Evolutionary conservation across 1,140 invertebrate species (phyloP).

Genomic region (Scaptomyza pallida): DNA sequence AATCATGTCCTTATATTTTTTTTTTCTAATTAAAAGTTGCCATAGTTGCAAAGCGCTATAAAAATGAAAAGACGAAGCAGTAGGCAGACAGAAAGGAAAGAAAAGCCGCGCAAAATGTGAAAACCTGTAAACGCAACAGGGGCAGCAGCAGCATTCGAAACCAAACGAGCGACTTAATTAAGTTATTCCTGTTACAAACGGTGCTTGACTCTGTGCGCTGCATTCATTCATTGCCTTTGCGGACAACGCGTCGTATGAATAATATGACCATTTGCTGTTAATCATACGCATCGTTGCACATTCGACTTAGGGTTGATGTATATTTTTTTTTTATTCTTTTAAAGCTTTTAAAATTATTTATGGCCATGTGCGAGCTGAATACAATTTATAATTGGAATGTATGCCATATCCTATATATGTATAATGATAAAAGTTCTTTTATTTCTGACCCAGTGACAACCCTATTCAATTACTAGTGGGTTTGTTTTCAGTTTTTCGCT

Average conservation of each 20-base stretch:
- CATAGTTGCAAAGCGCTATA: constrained; percentile 57
- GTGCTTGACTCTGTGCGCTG: constrained; percentile 4
- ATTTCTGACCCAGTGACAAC: background rate
- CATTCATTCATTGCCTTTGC: constrained; percentile 16
- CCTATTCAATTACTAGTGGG: constrained; percentile 3
- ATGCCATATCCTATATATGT: background rate
- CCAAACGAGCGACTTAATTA: constrained; percentile 62
- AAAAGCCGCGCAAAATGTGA: constrained; percentile 55
- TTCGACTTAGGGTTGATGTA: constrained; percentile 7
- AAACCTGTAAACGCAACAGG: constrained; percentile 49
- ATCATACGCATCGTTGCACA: constrained; percentile 66
- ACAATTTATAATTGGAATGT: constrained; percentile 1
- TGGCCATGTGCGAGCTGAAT: background rate
- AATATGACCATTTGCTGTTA: constrained; percentile 61
- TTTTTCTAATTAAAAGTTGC: constrained; percentile 75
- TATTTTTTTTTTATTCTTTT: constrained; percentile 20
- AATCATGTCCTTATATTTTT: constrained; percentile 40
- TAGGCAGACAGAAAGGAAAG: constrained; percentile 37
- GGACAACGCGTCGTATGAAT: constrained; percentile 48
- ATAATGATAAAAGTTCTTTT: background rate
- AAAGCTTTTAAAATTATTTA: constrained; percentile 17
- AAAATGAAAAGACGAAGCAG: too few relatives aligned
- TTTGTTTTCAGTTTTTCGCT: background rate
- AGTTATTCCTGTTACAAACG: constrained; percentile 47
- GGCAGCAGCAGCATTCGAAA: constrained; percentile 20